Base-by-base conservation (phyloP, 1,140 invertebrate species). In the Globodera ellingtonae region DNA sequence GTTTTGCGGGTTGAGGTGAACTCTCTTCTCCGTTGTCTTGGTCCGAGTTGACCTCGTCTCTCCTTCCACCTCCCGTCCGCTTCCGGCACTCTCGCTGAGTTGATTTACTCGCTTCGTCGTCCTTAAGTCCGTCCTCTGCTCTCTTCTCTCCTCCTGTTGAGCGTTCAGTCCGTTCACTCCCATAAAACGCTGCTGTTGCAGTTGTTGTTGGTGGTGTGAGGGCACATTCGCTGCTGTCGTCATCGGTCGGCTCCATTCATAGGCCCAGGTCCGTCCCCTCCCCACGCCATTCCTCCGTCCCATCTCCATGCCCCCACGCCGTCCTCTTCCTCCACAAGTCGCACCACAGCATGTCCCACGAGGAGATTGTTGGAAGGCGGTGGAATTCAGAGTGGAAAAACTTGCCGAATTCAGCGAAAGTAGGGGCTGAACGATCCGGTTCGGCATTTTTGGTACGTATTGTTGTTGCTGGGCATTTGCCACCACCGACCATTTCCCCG, bases 311-410 rank as follows among this genome's bases (percentile, higher is more conserved):
- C 13, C 67, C 35, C n/a, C 6, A 15, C 10, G 56, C 56, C 56
- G 21, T 47, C 46, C 67, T 15, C 46, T 18, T 0, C n/a, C 8
- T 24, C 59, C 13, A 65, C 24, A 18, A 9, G 24, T 35, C 0
- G 9, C 67, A 44, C 24, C 9, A 67, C 21, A 18, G 7, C 46
- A 62, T 62, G 47, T 18, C 52, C 21, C 47, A 24, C n/a, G 67
- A 48, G 18, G 71, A 56, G 2, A n/a, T 56, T 44, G 72, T 24
- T 73, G 69, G 69, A 35, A 72, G 70, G 10, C 35, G 77, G 62
- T 9, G 10, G 13, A 62, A 62, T 18, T 62, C 56, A 18, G 56
- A 4, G 56, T 10, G 56, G 56, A 13, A 18, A 62, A 62, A 62
- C 5, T 62, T 0, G 56, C 56, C 15, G 56, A 79, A 24, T 72